phyloP scores from a whole-genome alignment of 2,888 invertebrate species.

The Chironomus tentans region DNA sequence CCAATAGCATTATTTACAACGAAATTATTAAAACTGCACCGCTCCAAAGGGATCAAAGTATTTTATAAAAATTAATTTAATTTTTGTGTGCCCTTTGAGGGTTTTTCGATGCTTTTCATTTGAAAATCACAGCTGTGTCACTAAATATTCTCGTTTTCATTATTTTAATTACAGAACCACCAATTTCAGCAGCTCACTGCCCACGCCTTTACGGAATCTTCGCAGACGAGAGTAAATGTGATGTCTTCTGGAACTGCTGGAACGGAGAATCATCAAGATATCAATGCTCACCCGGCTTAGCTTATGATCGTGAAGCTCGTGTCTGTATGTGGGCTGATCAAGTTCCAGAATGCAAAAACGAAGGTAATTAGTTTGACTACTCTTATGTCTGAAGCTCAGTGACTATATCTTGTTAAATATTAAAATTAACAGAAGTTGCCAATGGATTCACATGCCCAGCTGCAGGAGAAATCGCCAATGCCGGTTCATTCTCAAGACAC shows the following conservation, averaged over 20 bases:
- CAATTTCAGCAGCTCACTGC: constrained; percentile 77
- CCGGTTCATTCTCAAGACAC: constrained; percentile 88
- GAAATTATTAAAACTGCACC: background rate
- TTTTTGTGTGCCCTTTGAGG: too few relatives aligned
- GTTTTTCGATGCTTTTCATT: too few relatives aligned
- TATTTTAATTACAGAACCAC: constrained; percentile 53
- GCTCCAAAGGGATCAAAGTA: too few relatives aligned
- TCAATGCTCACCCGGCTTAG: constrained; percentile 89
- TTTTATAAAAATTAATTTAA: too few relatives aligned
- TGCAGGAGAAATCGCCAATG: constrained; percentile 68
- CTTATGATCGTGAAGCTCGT: constrained; percentile 86
- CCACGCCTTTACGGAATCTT: constrained; percentile 84
- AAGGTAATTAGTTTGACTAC: constrained; percentile 52
- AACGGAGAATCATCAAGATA: constrained; percentile 89
- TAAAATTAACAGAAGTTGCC: constrained; percentile 64
- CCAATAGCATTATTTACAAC: background rate
- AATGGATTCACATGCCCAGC: constrained; percentile 82
- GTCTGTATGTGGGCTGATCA: constrained; percentile 97
- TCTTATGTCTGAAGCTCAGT: background rate
- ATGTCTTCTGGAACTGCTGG: constrained; percentile 96
- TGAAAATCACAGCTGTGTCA: background rate
- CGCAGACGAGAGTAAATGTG: constrained; percentile 77
- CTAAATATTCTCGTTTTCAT: background rate
- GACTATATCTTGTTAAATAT: background rate
- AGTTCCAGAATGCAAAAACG: constrained; percentile 82